A percentile compares a stretch with the other conserved stretches of the same genome.
phyloP scores from a whole-genome alignment of 2,797 vertebrate species.

The Hoplostethus mediterraneus region DNA sequence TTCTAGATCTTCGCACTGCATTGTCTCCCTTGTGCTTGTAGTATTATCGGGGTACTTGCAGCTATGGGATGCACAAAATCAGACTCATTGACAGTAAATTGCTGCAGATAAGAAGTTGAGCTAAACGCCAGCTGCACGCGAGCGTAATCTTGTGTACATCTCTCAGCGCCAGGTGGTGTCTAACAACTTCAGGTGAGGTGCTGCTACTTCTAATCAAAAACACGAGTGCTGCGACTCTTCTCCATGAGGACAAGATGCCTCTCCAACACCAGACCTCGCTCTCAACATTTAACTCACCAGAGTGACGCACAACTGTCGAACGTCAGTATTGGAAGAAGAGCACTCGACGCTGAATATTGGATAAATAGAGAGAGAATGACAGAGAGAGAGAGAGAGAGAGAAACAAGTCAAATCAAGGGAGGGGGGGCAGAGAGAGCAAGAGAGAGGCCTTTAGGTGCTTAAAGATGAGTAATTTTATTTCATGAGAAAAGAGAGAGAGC shows the following conservation, averaged over 20 bases:
- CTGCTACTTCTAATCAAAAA: constrained; percentile 9
- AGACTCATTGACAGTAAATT: constrained; percentile 13
- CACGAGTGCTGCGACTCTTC: background rate
- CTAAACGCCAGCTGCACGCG: constrained; percentile 41
- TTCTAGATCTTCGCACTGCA: constrained; percentile 5
- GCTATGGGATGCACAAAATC: constrained; percentile 32
- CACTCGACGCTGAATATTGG: constrained; percentile 8
- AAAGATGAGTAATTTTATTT: constrained; percentile 69
- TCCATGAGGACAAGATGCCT: background rate
- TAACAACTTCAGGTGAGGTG: constrained; percentile 10
- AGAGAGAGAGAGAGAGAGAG: background rate
- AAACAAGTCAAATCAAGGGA: constrained; percentile 20
- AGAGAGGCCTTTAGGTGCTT: constrained; percentile 5
- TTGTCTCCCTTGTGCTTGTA: constrained; percentile 36
- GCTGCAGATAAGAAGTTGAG: constrained; percentile 37
- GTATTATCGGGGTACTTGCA: constrained; percentile 20
- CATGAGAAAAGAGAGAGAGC: constrained; percentile 49
- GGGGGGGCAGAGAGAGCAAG: constrained; percentile 38
- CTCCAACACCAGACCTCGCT: constrained; percentile 25
- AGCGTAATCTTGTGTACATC: constrained; percentile 31
- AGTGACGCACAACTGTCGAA: constrained; percentile 30
- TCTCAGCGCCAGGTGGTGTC: constrained; percentile 34
- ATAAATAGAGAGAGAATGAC: background rate
- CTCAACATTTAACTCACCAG: constrained; percentile 25
- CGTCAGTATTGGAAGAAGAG: constrained; percentile 8